Evolutionary conservation across 2,113 vertebrate species (phyloP), one percentile per base, ranked within the genome.

Genomic region (Daubentonia madagascariensis): DNA sequence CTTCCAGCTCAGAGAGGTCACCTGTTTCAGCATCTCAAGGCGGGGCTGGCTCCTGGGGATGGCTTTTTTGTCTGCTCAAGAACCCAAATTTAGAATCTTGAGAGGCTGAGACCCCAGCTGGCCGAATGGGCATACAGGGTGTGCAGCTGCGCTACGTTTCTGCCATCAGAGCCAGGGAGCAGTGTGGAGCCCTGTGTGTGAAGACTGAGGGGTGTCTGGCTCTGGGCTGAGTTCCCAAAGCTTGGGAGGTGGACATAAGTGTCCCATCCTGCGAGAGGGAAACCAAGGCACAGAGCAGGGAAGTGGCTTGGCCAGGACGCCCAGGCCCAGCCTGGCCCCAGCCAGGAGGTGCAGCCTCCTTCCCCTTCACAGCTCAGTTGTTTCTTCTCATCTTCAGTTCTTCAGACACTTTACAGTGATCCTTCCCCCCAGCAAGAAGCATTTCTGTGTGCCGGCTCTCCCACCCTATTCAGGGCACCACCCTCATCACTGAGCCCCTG

Each of bases 1-100:
- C 25, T 50, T 57, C 76, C 52, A 16, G 28, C 63, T 48, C 79
- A 43, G 61, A 59, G 35, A 37, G 73, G 18, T 16, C 80, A 10
- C 48, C 23, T 67, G 14, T 80, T 84, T 1, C 35, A 43, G 68
- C 75, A 25, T 9, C 76, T 73, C 17, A 32, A 85, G 50, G 35
- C 83, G 18, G 59, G 43, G 61, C 48, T 9, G 2, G 63, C 17
- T 40, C 83, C 59, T 79, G 81, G 7, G 30, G 32, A 73, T 78
- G 32, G 89, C 73, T 91, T 23, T 83, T 10, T 8, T 68, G 57
- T 87, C 73, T 67, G 18, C 18, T 75, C 14, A 22, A 65, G 45
- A 79, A 40, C 40, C 48, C 86, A 86, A 20, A 17, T 65, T 96
- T 63, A 89, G 97, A 95, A 35, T 30, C 65, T 13, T 0, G 4